Percentiles rank a stretch among this genome's conserved stretches.
Evolutionary conservation across 2,888 invertebrate species (phyloP).

Genomic region (Ditylenchus weischeri): DNA sequence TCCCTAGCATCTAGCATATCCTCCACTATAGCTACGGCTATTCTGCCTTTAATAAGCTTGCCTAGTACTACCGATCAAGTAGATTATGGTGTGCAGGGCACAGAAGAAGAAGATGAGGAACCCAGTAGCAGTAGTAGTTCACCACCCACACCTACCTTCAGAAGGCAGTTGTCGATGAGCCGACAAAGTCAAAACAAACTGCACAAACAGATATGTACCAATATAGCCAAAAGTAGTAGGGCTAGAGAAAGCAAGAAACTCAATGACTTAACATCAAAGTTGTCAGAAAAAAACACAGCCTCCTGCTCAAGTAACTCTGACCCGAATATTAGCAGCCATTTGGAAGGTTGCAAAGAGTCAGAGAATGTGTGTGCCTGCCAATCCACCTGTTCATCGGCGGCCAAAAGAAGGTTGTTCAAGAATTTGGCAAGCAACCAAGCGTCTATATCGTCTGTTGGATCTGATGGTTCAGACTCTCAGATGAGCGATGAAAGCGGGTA

Average conservation of each 20-base stretch:
- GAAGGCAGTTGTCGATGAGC: conserved; percentile 16
- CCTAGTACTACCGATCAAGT: background rate
- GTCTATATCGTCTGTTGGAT: conserved; percentile 3
- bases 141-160: background rate
- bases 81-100: background rate
- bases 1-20: background rate
- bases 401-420: too few relatives aligned
- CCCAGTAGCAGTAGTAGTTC: background rate
- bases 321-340: too few relatives aligned
- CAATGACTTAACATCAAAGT: too few relatives aligned
- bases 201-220: too few relatives aligned
- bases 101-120: background rate
- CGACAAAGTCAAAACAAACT: background rate
- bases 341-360: too few relatives aligned
- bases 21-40: background rate
- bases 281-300: too few relatives aligned
- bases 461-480: conserved; percentile 7
- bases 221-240: too few relatives aligned
- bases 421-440: background rate
- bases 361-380: too few relatives aligned
- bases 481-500: conserved; percentile 7
- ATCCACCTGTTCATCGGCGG: too few relatives aligned
- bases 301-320: too few relatives aligned
- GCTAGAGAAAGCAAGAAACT: too few relatives aligned
- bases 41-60: too few relatives aligned